Conservation (phyloP, 2,797 vertebrate species). For the Champsocephalus gunnari region DNA sequence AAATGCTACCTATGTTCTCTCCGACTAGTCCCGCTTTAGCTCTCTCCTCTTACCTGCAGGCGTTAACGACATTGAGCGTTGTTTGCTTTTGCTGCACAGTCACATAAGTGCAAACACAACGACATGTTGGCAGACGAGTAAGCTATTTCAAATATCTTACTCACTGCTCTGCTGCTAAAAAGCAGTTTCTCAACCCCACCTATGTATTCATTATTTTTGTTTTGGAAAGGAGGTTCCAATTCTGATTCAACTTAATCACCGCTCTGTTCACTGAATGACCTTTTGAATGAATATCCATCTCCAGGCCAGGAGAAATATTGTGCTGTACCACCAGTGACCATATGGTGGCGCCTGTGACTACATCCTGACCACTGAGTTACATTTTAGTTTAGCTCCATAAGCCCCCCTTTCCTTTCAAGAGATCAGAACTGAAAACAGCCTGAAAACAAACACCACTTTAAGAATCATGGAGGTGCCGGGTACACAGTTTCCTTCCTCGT, state of each 20-base stretch:
- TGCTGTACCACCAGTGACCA: constrained; percentile 45
- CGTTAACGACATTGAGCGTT: neutral
- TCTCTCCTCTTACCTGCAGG: neutral
- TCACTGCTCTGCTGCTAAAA: constrained; percentile 7
- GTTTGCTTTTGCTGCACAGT: constrained; percentile 11
- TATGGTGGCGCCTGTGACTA: constrained; percentile 56
- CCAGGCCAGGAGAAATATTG: neutral
- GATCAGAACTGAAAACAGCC: constrained; percentile 29
- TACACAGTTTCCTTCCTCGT: neutral
- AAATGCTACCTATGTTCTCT: neutral
- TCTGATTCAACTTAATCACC: too few species aligned
- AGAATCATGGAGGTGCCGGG: constrained; percentile 9
- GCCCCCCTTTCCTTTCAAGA: constrained; percentile 12
- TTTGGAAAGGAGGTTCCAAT: neutral
- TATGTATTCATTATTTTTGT: neutral
- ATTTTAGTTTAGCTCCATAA: neutral
- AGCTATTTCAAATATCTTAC: constrained; percentile 8
- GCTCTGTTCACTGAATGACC: neutral
- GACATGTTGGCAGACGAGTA: neutral
- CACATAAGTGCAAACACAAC: constrained; percentile 20
- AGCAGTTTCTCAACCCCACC: neutral
- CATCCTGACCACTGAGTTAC: neutral
- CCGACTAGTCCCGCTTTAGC: neutral
- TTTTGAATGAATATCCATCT: neutral
- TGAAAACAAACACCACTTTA: constrained; percentile 30